Evolutionary conservation across 2,113 vertebrate genomes (phyloP), one percentile per base, ranked within the genome.

Genomic region (Tupaia tana): DNA sequence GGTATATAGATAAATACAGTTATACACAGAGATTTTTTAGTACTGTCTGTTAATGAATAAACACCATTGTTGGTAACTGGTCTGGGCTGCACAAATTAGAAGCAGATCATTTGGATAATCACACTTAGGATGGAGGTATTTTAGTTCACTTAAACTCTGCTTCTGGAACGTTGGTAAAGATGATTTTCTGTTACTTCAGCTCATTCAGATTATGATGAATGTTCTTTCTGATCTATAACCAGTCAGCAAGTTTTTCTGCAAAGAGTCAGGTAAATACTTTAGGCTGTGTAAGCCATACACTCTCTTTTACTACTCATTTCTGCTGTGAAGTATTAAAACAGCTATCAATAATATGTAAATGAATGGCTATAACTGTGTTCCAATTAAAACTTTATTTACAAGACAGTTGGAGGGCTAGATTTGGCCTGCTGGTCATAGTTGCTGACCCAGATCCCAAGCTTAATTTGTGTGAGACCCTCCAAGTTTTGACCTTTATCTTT

Each of bases 401-500:
- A 56, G 90, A 2, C 61, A 59, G 12, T 54, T 22, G 24, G 78
- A 85, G 73, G 43, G 8, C 90, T 92, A 64, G n/a, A 56, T 85
- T 92, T 82, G 56, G 31, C 82, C 29, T 25, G 2, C 8, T 25
- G 70, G 20, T 95, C 86, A 14, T 64, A 77, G 59, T 74, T 82
- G 54, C 63, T 86, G 78, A 81, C 58, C 16, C 13, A 22, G 13
- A 64, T 86, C 52, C 59, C 52, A 80, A 20, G n/a, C 93, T 73
- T 61, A 89, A 86, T 91, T 95, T 93, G 64, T 90, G 4, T 95
- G 73, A 83, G 15, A 78, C 83, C 69, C 18, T 95, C 29, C 74
- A 80, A 63, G 64, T 52, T 96, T 88, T 71, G 56, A 71, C 79
- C n/a, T 70, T 15, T 20, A 63, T 84, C 34, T 63, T 95, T 71